These are phyloP conservation scores for Meteorus colon DNA, from an alignment of 2,888 invertebrate species.

Conservation along the genomic window DNA sequence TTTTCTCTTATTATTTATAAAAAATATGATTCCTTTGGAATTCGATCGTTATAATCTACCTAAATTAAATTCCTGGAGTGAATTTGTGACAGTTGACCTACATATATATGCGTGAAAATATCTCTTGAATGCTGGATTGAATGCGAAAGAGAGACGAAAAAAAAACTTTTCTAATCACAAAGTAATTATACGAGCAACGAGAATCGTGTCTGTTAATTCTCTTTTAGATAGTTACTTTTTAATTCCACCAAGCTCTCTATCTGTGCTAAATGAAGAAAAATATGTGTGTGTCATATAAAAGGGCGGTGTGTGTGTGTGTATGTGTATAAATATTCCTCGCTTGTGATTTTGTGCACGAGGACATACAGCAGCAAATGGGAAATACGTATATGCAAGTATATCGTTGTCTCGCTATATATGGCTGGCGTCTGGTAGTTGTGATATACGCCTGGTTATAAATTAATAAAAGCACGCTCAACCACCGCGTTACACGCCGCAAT, in stretches of 20 bases:
- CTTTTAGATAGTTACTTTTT: background rate
- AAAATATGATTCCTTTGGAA: no score
- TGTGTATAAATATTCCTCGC: background rate
- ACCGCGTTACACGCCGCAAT: conserved; percentile 56
- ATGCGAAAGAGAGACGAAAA: conserved; percentile 45
- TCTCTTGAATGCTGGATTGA: background rate
- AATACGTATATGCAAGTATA: conserved; percentile 17
- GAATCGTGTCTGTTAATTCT: conserved; percentile 41
- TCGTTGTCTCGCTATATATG: conserved; percentile 46
- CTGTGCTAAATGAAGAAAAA: conserved; percentile 1
- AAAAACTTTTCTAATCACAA: conserved; percentile 63
- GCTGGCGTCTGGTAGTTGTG: conserved; percentile 49
- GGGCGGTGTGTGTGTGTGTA: background rate
- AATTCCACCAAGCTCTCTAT: background rate
- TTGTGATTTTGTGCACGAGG: conserved; percentile 20
- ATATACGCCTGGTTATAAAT: conserved; percentile 68
- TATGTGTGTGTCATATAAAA: conserved; percentile 6
- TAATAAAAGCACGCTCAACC: conserved; percentile 65
- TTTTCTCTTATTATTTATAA: no score
- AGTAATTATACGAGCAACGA: conserved; percentile 66
- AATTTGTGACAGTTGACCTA: background rate
- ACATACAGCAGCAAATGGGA: conserved; percentile 11
- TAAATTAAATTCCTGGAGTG: no score
- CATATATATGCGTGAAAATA: background rate
- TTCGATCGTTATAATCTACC: no score